A percentile compares a stretch with the other conserved stretches of the same genome.
These are phyloP conservation scores for Podabrus alpinus DNA, from an alignment of 2,888 invertebrate genomes.

Conservation along the genomic window DNA sequence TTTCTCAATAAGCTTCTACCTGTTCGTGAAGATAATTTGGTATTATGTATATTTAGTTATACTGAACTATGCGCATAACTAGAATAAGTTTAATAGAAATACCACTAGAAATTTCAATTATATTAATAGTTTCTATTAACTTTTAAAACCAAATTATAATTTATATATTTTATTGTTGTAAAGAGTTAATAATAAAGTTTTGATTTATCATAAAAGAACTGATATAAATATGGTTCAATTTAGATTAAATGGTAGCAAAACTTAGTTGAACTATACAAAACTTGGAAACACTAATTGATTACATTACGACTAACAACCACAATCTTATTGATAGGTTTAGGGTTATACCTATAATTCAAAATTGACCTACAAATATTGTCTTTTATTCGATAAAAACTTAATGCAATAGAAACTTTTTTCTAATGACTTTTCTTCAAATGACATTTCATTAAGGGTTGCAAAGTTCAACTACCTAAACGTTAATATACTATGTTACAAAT, in stretches of 20 bases:
- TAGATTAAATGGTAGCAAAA: not conserved
- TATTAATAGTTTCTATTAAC: not conserved
- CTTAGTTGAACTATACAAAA: constrained; percentile 2
- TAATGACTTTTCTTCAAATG: not conserved
- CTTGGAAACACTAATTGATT: constrained; percentile 3
- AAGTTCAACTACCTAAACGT: not conserved
- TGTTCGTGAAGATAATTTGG: not conserved
- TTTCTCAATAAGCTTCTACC: not conserved
- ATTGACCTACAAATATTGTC: not conserved
- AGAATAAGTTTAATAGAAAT: not conserved
- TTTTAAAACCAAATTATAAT: not conserved
- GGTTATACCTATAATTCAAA: constrained; percentile 2
- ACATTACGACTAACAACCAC: constrained; percentile 3
- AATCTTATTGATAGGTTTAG: constrained; percentile 5
- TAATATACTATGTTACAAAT: not conserved
- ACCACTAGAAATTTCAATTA: not conserved
- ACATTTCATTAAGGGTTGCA: not conserved
- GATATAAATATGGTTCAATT: not conserved
- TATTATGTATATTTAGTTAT: not conserved
- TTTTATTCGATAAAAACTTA: not conserved
- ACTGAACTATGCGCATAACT: not conserved
- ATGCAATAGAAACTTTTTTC: not conserved
- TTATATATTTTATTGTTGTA: not conserved
- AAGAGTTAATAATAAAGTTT: not conserved
- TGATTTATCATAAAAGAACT: not conserved